These are phyloP conservation scores for Oreortyx pictus DNA, from an alignment of 2,797 vertebrate species.

Conservation along the genomic window DNA sequence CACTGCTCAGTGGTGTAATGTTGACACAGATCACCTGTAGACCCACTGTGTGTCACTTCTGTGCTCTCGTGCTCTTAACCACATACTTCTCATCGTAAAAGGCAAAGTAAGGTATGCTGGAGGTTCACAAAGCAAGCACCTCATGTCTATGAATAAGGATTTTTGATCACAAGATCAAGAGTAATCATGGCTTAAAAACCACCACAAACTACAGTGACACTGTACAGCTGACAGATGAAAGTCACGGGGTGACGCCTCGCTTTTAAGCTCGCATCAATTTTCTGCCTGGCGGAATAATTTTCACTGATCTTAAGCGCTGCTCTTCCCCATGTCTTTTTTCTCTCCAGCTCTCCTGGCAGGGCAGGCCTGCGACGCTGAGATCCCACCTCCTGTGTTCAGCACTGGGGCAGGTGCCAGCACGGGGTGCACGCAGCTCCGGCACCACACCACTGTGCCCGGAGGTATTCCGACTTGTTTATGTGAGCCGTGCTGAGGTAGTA, in stretches of 20 bases:
- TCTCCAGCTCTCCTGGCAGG: neutral
- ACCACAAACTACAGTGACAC: neutral
- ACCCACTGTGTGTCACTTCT: neutral
- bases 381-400: neutral
- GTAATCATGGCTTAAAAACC: neutral
- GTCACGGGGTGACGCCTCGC: neutral
- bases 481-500: slow-evolving; percentile 9
- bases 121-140: neutral
- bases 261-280: neutral
- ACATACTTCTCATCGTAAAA: neutral
- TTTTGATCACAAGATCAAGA: neutral
- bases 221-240: neutral
- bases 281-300: neutral
- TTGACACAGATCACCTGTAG: neutral
- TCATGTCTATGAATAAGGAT: neutral
- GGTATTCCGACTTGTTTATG: slow-evolving; percentile 41
- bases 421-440: neutral
- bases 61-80: neutral
- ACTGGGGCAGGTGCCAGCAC: neutral
- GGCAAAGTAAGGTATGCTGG: neutral
- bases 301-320: neutral
- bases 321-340: neutral
- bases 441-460: neutral
- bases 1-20: accelerated
- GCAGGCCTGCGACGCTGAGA: neutral